Base-by-base conservation (phyloP, 2,888 invertebrate genomes). In the Parnassius apollo region DNA sequence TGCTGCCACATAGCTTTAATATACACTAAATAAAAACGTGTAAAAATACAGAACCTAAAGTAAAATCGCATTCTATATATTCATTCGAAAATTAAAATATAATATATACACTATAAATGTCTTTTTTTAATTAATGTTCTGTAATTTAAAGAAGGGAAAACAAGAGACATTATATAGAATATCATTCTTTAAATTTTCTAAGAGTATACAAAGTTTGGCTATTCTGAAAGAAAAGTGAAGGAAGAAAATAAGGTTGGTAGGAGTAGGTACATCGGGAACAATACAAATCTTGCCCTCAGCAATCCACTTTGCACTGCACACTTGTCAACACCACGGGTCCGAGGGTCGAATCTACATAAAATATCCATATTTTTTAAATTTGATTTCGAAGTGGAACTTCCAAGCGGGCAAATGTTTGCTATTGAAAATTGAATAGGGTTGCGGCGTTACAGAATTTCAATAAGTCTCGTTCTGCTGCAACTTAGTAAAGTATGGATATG, bases 341-440 rank as follows among this genome's bases (percentile, higher is more conserved):
- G 78, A 80, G 84, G 85, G 83, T 75, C 74, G 77, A 76, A 85
- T 86, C 82, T 86, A 83, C 85, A 86, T 86, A 82, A 83, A 86
- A 89, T 88, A 86, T 85, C 84, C 84, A 88, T 86, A 88, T 88
- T 90, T 83, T 57, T 90, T 88, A 90, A 91, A 91, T 91, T 88
- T 88, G 90, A 91, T 91, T 91, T 88, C 78, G 77, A 80, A 83
- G 72, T 67, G 67, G 69, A 76, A 76, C 80, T 85, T 80, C 66
- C 70, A 66, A 72, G 75, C 78, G 85, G 82, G 82, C 91, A 86
- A 91, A 91, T 91, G 88, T 91, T 91, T 91, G 86, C 91, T 81
- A 88, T 90, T 89, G 89, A 85, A 91, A 90, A 88, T 90, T 87
- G 88, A 81, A 82, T 76, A 77, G 80, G 78, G 81, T 77, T 75